Evolutionary conservation across 2,888 invertebrate species (phyloP).

Genomic region (Brachyopa scutellaris): DNA sequence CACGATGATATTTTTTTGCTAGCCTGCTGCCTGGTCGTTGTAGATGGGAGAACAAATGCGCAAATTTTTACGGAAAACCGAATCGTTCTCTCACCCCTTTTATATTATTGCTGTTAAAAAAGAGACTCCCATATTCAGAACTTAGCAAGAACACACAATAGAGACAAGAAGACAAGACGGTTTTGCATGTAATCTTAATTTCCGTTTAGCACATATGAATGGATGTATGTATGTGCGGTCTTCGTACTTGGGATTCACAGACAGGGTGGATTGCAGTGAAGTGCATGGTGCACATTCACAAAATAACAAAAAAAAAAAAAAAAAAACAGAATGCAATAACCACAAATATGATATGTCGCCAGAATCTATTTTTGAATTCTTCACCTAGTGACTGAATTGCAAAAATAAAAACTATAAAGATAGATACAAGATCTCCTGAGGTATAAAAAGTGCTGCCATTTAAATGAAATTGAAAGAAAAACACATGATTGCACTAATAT

Average conservation of each 20-base stretch:
- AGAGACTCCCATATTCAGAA: slow-evolving; percentile 16
- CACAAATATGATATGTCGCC: background rate
- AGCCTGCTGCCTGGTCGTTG: too few relatives aligned
- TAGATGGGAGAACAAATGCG: slow-evolving; percentile 62
- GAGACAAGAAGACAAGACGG: slow-evolving; percentile 25
- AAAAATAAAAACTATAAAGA: background rate
- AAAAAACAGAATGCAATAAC: slow-evolving; percentile 4
- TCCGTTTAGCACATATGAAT: slow-evolving; percentile 47
- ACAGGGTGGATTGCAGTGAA: slow-evolving; percentile 40
- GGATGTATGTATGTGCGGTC: slow-evolving; percentile 13
- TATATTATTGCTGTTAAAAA: slow-evolving; percentile 9
- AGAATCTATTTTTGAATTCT: slow-evolving; percentile 56
- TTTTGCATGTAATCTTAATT: slow-evolving; percentile 41
- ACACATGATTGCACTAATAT: background rate
- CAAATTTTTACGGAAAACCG: slow-evolving; percentile 60
- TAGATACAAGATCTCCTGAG: background rate
- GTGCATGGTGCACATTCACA: slow-evolving; percentile 10
- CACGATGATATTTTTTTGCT: too few relatives aligned
- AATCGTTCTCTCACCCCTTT: slow-evolving; percentile 38
- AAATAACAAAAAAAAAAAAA: slow-evolving; percentile 33
- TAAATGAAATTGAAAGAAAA: background rate
- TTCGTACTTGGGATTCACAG: slow-evolving; percentile 6
- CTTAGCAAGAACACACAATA: slow-evolving; percentile 37
- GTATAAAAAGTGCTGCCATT: slow-evolving; percentile 18
- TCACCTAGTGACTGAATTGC: slow-evolving; percentile 39